phyloP scores from a whole-genome alignment of 1,140 invertebrate species.

The silkworm (Bombyx mori) region ASM3026992v2 NC_085116.1:8412001-8412500 shows the following conservation, averaged over 20 bases:
- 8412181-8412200: too few relatives aligned
- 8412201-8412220: not conserved
- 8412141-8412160: too few relatives aligned
- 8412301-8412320: constrained; percentile 98
- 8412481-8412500: too few relatives aligned
- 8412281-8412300: constrained; percentile 96
- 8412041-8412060: constrained; percentile 96
- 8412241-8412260: constrained; percentile 99
- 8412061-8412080: constrained; percentile 98
- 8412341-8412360: constrained; percentile 99
- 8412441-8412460: not conserved
- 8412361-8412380: constrained; percentile 99
- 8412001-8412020: constrained; percentile 99
- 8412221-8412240: constrained; percentile 8
- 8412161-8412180: too few relatives aligned
- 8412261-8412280: constrained; percentile 99
- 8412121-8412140: constrained; percentile 87
- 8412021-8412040: constrained; percentile 99
- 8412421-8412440: constrained; percentile 81
- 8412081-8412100: constrained; percentile 98
- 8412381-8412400: constrained; percentile 99
- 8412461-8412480: too few relatives aligned
- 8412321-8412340: constrained; percentile 99
- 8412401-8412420: constrained; percentile 99
- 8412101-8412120: constrained; percentile 99